A percentile compares a stretch with the other conserved stretches of the same genome.
Conservation (phyloP, 2,888 invertebrate genomes). For the Conops quadrifasciatus region DNA sequence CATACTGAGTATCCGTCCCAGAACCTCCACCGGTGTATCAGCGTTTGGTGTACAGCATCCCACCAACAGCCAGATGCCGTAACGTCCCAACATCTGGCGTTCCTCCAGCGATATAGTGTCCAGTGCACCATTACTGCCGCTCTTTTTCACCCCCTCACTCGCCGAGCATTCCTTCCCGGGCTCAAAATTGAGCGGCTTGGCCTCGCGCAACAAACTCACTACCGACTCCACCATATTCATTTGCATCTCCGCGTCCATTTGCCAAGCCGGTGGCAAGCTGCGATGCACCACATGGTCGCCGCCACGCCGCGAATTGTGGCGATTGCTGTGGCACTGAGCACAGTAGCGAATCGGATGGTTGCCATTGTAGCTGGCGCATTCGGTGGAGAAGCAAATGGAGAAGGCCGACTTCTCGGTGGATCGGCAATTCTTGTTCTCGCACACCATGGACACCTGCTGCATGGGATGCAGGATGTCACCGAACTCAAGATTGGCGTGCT, state of each 20-base stretch:
- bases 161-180: slow-evolving; percentile 67
- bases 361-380: slow-evolving; percentile 95
- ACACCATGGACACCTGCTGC: slow-evolving; percentile 93
- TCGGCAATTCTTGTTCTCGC: slow-evolving; percentile 97
- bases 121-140: slow-evolving; percentile 60
- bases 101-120: slow-evolving; percentile 86
- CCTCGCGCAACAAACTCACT: slow-evolving; percentile 90
- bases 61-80: slow-evolving; percentile 97
- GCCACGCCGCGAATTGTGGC: slow-evolving; percentile 87
- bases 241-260: slow-evolving; percentile 90
- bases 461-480: slow-evolving; percentile 91
- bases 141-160: slow-evolving; percentile 56
- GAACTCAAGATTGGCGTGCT: slow-evolving; percentile 85
- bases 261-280: slow-evolving; percentile 85
- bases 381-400: slow-evolving; percentile 95
- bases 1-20: slow-evolving; percentile 93
- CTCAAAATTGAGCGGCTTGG: slow-evolving; percentile 81
- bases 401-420: slow-evolving; percentile 91
- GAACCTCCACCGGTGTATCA: slow-evolving; percentile 78
- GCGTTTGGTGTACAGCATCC: slow-evolving; percentile 87
- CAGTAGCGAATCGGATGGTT: slow-evolving; percentile 96
- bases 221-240: slow-evolving; percentile 94
- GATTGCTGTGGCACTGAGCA: slow-evolving; percentile 85
- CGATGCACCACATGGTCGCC: slow-evolving; percentile 91
- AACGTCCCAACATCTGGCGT: slow-evolving; percentile 87